Base-by-base conservation (phyloP, 2,888 invertebrate species). In the Cerastoderma edule region DNA sequence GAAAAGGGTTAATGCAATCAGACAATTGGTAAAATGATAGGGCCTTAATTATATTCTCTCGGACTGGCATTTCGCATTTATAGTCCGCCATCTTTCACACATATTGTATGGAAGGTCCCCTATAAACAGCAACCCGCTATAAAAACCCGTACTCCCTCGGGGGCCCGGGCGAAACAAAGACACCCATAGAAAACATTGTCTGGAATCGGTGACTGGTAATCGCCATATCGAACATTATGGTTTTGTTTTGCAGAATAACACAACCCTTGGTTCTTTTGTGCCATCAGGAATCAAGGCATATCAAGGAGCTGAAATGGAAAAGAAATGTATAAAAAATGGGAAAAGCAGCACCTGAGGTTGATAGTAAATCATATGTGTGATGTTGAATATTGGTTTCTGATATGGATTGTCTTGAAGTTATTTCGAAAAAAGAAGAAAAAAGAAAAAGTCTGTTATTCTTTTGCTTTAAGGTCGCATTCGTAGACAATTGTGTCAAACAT, bases 171-270 rank as follows among this genome's bases (percentile, higher is more conserved):
- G 39, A 50, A 57, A 60, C 60, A 60, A 60, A 33, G 60, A n/a
- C 39, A 35, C 39, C 10, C 60, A 3, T 24, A 33, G 39, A 60
- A 60, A 60, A 60, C 27, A 60, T 8, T 33, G 60, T 60, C 60
- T 60, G 60, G 60, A 33, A 60, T 39, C 13, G 39, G 33, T 39
- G 39, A 24, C 39, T 60, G 60, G 28, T 60, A 60, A 60, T 60
- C 24, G 60, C 35, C n/a, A 39, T 60, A 60, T 60, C 39, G 60
- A 60, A 60, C 60, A 60, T 39, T 60, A n/a, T 24, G 39, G 28
- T 56, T 56, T 27, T 27, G 32, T 53, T 53, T 53, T 24, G 24
- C 53, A 22, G 53, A 53, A 53, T 28, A 53, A 53, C 53, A 53
- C 28, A 24, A 53, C 53, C 53, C 53, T 53, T 53, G 2, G n/a